Percentiles rank a stretch among this genome's conserved stretches.
phyloP scores from a whole-genome alignment of 2,797 vertebrate genomes.

The Urosaurus nigricauda region DNA sequence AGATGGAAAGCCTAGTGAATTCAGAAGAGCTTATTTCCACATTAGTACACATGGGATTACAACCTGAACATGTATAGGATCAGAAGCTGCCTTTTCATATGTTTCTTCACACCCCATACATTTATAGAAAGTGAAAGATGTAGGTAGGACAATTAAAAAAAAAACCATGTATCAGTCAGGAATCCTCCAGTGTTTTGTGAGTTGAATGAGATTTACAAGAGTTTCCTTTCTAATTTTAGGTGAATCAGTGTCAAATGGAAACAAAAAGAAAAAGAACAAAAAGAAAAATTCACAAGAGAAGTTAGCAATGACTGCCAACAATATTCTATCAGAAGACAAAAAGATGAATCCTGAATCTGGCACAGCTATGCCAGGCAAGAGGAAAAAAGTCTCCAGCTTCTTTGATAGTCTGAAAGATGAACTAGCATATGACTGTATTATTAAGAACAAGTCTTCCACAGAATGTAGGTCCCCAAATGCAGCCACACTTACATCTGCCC shows the following conservation, averaged over 20 bases:
- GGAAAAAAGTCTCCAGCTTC: conserved; percentile 61
- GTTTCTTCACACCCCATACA: not conserved
- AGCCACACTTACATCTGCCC: not conserved
- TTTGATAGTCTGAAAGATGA: conserved; percentile 70
- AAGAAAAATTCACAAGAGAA: conserved; percentile 47
- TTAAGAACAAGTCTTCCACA: not conserved
- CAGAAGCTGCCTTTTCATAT: not conserved
- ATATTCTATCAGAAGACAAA: conserved; percentile 19
- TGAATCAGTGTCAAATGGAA: conserved; percentile 66
- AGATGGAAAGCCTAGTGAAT: too few relatives aligned
- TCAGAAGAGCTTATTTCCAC: too few relatives aligned
- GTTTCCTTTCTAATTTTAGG: conserved; percentile 72
- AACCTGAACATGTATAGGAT: not conserved
- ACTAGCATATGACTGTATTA: conserved; percentile 6
- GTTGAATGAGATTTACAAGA: not conserved
- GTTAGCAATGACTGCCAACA: not conserved
- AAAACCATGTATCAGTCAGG: not conserved
- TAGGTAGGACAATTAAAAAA: too few relatives aligned
- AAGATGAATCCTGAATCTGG: not conserved
- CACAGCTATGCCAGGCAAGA: not conserved
- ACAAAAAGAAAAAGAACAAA: conserved; percentile 64
- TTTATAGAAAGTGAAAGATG: not conserved
- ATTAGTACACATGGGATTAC: not conserved
- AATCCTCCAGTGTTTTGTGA: not conserved
- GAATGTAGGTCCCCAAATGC: not conserved